Conservation (phyloP, 2,797 vertebrate species). For the Sebastes matsubarae region DNA sequence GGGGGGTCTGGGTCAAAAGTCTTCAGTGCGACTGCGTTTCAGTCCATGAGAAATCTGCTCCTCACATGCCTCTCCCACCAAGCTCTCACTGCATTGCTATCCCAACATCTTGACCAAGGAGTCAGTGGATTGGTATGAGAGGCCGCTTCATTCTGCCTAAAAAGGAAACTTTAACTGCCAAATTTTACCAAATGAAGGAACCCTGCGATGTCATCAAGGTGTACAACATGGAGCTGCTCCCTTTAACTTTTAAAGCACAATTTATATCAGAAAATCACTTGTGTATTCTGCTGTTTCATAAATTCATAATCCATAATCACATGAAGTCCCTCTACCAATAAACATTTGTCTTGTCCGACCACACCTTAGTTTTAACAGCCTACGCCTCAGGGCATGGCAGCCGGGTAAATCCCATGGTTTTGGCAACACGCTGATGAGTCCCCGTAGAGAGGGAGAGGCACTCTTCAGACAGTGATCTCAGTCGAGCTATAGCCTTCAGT, state of each 20-base stretch:
- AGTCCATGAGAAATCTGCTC: conserved; percentile 77
- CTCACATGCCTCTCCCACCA: conserved; percentile 64
- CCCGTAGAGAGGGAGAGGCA: conserved; percentile 67
- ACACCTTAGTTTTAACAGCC: conserved; percentile 31
- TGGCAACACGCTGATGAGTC: conserved; percentile 47
- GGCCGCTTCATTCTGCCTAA: neutral
- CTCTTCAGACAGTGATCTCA: conserved; percentile 59
- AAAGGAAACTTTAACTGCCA: neutral
- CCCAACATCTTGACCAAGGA: conserved; percentile 41
- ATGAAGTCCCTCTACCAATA: conserved; percentile 5
- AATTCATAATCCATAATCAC: conserved; percentile 5
- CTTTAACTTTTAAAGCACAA: neutral
- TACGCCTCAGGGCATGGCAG: conserved; percentile 29
- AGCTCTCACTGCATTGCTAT: conserved; percentile 43
- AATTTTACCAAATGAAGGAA: neutral
- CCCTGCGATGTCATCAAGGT: neutral
- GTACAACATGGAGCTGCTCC: neutral
- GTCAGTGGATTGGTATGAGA: conserved; percentile 34
- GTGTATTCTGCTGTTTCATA: neutral
- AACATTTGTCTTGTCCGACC: conserved; percentile 22
- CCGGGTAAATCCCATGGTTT: conserved; percentile 45
- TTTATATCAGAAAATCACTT: neutral
- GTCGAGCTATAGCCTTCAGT: conserved; percentile 36
- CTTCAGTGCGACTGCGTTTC: conserved; percentile 60
- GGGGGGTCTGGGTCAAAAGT: conserved; percentile 77